These are phyloP conservation scores for Argyra leucocephala DNA, from an alignment of 2,888 invertebrate species.

Conservation along the genomic window DNA sequence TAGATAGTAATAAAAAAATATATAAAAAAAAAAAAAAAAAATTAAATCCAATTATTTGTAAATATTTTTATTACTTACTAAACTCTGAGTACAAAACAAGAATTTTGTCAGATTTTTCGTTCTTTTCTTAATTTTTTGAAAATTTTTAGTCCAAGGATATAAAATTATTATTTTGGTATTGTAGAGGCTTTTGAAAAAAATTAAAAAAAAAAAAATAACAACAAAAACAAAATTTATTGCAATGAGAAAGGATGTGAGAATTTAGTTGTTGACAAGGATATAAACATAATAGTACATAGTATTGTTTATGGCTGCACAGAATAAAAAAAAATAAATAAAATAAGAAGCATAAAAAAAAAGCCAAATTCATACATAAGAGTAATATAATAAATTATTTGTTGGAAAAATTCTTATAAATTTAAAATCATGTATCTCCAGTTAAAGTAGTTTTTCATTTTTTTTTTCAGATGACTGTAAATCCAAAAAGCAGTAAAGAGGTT, in stretches of 20 bases:
- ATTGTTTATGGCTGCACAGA: background rate
- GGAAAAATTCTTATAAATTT: too few species aligned
- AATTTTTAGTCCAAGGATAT: background rate
- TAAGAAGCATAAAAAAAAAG: background rate
- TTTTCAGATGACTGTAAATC: too few species aligned
- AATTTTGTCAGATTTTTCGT: background rate
- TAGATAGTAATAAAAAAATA: too few species aligned
- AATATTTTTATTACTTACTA: background rate
- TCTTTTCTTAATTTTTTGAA: background rate
- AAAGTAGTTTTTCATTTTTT: too few species aligned
- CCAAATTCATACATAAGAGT: too few species aligned
- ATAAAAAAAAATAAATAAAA: background rate
- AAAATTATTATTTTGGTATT: too few species aligned
- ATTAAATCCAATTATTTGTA: slow-evolving; percentile 1
- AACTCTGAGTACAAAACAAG: background rate
- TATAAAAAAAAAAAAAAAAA: background rate
- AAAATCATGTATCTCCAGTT: too few species aligned
- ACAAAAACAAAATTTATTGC: background rate
- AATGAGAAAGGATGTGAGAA: background rate
- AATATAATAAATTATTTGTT: too few species aligned
- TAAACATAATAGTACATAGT: background rate
- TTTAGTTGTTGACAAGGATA: background rate
- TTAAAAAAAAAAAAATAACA: background rate
- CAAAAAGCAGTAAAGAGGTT: too few species aligned
- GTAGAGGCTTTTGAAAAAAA: background rate